Evolutionary conservation across 1,140 invertebrate genomes (phyloP).

Genomic region (Solenopsis fugax): DNA sequence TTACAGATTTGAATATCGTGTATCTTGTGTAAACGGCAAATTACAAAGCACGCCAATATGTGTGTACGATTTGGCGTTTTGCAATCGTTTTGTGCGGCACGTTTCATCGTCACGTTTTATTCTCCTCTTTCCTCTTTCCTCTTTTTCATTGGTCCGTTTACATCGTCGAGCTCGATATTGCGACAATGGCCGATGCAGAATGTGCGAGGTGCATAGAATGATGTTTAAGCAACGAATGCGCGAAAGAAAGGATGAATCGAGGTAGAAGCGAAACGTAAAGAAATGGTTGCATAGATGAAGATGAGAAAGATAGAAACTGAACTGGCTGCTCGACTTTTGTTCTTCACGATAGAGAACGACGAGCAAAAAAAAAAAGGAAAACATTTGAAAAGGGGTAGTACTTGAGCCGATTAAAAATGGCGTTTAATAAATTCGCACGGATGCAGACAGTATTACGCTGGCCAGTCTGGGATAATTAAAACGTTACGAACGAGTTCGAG

Average conservation of each 20-base stretch:
- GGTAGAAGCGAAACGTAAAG: constrained; percentile 30
- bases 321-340: constrained; percentile 43
- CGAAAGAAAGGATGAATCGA: constrained; percentile 51
- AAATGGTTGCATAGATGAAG: background rate
- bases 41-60: constrained; percentile 27
- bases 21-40: constrained; percentile 34
- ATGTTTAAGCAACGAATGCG: constrained; percentile 46
- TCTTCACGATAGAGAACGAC: constrained; percentile 13
- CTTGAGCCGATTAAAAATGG: constrained; percentile 62
- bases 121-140: background rate
- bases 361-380: background rate
- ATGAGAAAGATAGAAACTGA: background rate
- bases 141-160: constrained; percentile 48
- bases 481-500: constrained; percentile 51
- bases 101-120: constrained; percentile 53
- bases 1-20: background rate
- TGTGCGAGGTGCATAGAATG: constrained; percentile 22
- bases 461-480: constrained; percentile 50
- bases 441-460: constrained; percentile 41
- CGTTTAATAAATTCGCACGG: constrained; percentile 53
- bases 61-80: constrained; percentile 27
- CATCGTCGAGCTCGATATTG: constrained; percentile 59
- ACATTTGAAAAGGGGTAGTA: constrained; percentile 3
- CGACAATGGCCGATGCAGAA: constrained; percentile 54
- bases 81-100: constrained; percentile 21